Evolutionary conservation across 2,888 invertebrate genomes (phyloP), one percentile per base, ranked within the genome.

Genomic region (Habrosyne pyritoides): DNA sequence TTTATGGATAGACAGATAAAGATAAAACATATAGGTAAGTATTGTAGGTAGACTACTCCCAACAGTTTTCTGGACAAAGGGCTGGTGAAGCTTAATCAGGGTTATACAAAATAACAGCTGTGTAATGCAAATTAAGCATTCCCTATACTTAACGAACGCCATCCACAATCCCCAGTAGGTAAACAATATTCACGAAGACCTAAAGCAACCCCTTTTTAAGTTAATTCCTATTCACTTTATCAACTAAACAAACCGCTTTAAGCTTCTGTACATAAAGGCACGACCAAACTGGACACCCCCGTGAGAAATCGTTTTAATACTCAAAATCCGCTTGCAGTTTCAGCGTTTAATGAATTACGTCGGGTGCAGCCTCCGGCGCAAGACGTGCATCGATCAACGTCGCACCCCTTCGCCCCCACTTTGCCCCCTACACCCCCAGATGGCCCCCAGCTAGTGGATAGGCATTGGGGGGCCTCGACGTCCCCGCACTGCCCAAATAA

Each of bases 331-430:
- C 89, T 86, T 87, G 89, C 89, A 91, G 91, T 89, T 90, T 89
- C 89, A 91, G 82, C 89, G 89, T 91, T 91, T 92, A 92, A 92
- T 92, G 91, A 92, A 92, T 92, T 91, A 92, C 91, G 90, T 89
- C 86, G 91, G 89, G 85, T 89, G 91, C 93, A 91, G 91, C 90
- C 92, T 90, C 93, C 90, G 93, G 93, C 93, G 93, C 93, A 93
- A 93, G 93, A 94, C 93, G 93, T 93, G 93, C 93, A 94, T 94
- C 93, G 94, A 94, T 94, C 94, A 94, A 94, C 93, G 93, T 93
- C 93, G 89, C 86, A 86, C 87, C 70, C 72, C 67, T 71, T 73
- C 66, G 67, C 66, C 54, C 66, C 68, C 56, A 60, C 56, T 60
- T 52, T 56, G 71, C 72, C 56, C 72, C 74, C 72, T 62, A 57